Evolutionary conservation across 2,888 invertebrate species (phyloP).

Genomic region (Syrphus vitripennis): DNA sequence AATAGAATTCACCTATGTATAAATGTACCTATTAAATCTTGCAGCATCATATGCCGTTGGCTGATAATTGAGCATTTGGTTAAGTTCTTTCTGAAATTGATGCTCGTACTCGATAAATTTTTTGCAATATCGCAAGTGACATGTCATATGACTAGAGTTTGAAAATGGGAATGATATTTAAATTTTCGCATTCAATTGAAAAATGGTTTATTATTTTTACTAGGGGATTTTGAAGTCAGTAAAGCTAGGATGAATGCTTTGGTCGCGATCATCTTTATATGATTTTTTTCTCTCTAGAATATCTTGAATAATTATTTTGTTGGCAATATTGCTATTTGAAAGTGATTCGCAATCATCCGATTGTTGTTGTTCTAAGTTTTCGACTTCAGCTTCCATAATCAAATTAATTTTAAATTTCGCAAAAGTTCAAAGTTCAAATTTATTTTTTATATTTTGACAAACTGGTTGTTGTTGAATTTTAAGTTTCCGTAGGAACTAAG

Average conservation of each 20-base stretch:
- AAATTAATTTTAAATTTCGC: background rate
- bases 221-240: conserved; percentile 72
- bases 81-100: conserved; percentile 73
- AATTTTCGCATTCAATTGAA: background rate
- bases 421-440: background rate
- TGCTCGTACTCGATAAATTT: conserved; percentile 65
- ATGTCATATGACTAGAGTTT: conserved; percentile 58
- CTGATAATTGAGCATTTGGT: conserved; percentile 67
- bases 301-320: conserved; percentile 16
- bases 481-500: too few relatives aligned
- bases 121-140: conserved; percentile 71
- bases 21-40: conserved; percentile 74
- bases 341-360: background rate
- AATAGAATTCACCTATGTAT: background rate
- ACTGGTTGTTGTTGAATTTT: background rate
- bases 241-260: conserved; percentile 72
- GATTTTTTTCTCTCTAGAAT: background rate
- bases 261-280: conserved; percentile 57
- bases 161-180: background rate
- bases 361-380: background rate
- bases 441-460: background rate
- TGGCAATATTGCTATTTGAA: background rate
- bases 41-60: conserved; percentile 72
- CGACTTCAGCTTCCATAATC: background rate
- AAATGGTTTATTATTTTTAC: conserved; percentile 26